Base-by-base conservation (phyloP, 2,797 vertebrate genomes). In the Hypotaenidia okinawae region DNA sequence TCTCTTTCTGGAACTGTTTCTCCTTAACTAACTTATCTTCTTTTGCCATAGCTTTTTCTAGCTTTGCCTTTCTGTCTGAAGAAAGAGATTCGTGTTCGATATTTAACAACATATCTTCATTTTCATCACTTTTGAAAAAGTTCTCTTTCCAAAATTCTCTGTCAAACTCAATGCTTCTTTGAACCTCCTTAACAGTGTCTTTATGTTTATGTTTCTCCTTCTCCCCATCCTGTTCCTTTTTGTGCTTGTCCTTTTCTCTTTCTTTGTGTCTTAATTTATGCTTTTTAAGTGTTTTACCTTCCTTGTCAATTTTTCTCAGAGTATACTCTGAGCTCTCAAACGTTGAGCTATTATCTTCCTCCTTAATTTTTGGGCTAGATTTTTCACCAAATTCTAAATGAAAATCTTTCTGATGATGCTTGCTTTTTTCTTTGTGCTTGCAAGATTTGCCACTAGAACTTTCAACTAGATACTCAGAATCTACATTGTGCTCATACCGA, bases 61-160 rank as follows among this genome's bases (percentile, higher is more conserved):
- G 61, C 79, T 98, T 98, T 4, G 97, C 95, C 85, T 98, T 98
- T 96, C 98, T 99, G 67, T 98, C 98, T 91, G 98, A 97, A 10
- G 97, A 97, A 91, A 98, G 87, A 81, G 97, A 95, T 80, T 99
- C 99, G n/a, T 98, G 97, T 79, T 99, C 99, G 32, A 96, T 96
- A 95, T 97, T 99, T 84, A 97, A 97, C 92, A 97, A 93, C 0
- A 88, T 88, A 66, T 99, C 99, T 81, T 99, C 99, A 3, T 98
- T 98, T 97, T 99, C 99, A 97, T 99, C 99, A 90, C 98, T 99
- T 98, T 99, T 99, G 98, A 99, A 99, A 97, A 99, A 99, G 93
- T 99, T 99, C 77, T 99, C 99, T 97, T 99, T 99, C 99, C 99
- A 99, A 97, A 99, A 99, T 97, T 99, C 99, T 96, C 99, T 98